Evolutionary conservation across 2,888 invertebrate genomes (phyloP), one percentile per base, ranked within the genome.

Genomic region (Drosophila mayaguana): DNA sequence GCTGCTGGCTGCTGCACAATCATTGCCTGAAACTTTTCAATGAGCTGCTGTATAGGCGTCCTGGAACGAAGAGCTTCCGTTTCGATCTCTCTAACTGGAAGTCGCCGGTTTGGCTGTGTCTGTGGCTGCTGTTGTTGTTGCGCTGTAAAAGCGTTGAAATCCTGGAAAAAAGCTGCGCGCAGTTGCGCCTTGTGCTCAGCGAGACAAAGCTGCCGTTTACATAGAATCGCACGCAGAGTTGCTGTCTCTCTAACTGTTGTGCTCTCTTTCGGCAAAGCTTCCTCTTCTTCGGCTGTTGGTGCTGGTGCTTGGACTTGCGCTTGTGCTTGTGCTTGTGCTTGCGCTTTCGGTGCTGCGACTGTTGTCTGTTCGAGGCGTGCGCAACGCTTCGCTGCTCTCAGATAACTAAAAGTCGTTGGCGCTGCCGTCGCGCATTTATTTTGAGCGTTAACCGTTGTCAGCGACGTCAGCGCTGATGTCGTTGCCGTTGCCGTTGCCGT

Each of bases 331-430:
- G 46, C 25, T 76, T 40, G 56, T 43, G 46, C 25, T 76, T 40
- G 56, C 40, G 48, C 64, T 62, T 53, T 42, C 61, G 63, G 20
- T 62, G 20, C 38, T 57, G 25, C 36, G 70, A 63, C 51, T 74
- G 74, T 42, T 66, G 50, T 67, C 64, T 57, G 63, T 34, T 72
- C 43, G 51, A 63, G 70, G 64, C 71, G 71, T 78, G 78, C 80
- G 75, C 74, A 71, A 85, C 78, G 79, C 83, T 90, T 81, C 80
- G 83, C 64, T 84, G 90, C 84, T 90, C 87, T 87, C 85, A 88
- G 91, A 88, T 86, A 83, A 90, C 90, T 90, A 81, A 90, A 75
- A 69, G 75, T 75, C 77, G 87, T 78, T 81, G 75, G 79, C 88
- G 75, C 79, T 84, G 81, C 76, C 59, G 66, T 63, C 80, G 82